Conservation (phyloP, 2,888 invertebrate genomes). For the Agriopis leucophaearia region DNA sequence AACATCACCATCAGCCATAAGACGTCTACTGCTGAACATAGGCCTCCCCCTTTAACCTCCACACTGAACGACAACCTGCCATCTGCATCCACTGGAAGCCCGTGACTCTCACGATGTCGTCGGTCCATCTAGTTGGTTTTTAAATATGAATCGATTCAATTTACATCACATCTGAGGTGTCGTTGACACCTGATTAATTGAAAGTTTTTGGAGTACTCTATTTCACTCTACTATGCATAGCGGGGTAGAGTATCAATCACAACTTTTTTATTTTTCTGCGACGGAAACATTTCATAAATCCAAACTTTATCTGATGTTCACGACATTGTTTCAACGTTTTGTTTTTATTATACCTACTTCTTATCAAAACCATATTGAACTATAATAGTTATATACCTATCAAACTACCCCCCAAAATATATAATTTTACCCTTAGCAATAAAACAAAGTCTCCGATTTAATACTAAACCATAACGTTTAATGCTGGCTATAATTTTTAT, state of each 20-base stretch:
- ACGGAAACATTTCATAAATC: conserved; percentile 12
- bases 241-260: background rate
- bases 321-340: conserved; percentile 9
- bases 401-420: conserved; percentile 28
- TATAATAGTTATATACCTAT: conserved; percentile 27
- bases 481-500: conserved; percentile 41
- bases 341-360: conserved; percentile 18
- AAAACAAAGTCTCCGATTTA: conserved; percentile 43
- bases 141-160: too few relatives aligned
- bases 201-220: background rate
- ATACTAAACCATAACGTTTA: conserved; percentile 41
- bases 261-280: conserved; percentile 4
- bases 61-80: too few relatives aligned
- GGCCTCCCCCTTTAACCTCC: too few relatives aligned
- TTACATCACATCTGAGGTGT: too few relatives aligned
- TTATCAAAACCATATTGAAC: conserved; percentile 26
- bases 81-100: too few relatives aligned
- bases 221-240: background rate
- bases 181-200: background rate
- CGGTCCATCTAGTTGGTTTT: too few relatives aligned
- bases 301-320: conserved; percentile 9
- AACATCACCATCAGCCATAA: too few relatives aligned
- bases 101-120: too few relatives aligned
- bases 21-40: too few relatives aligned
- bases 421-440: conserved; percentile 32